Evolutionary conservation across 2,797 vertebrate species (phyloP).

Genomic region (Simalia tracyae): DNA sequence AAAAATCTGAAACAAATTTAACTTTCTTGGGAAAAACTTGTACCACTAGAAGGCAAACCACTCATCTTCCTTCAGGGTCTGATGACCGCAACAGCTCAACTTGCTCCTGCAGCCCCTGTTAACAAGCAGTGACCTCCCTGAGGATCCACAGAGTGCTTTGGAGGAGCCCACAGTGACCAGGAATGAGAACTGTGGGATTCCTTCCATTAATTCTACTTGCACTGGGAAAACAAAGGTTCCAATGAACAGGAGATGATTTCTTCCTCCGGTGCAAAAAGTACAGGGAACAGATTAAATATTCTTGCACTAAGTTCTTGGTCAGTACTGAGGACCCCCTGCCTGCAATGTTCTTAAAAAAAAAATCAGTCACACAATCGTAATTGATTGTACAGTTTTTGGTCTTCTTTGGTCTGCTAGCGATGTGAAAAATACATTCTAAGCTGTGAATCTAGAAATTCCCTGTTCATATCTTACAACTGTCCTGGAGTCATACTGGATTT

Average conservation of each 20-base stretch:
- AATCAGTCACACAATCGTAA: not conserved
- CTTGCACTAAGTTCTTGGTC: not conserved
- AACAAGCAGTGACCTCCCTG: not conserved
- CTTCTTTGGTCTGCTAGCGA: not conserved
- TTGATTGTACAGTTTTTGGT: not conserved
- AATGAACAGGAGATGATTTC: not conserved
- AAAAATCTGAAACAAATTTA: conserved; percentile 17
- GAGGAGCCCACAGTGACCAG: not conserved
- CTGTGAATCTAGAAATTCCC: not conserved
- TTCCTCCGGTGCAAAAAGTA: not conserved
- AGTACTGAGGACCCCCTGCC: not conserved
- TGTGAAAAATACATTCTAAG: not conserved
- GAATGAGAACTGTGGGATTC: not conserved
- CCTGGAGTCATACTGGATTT: not conserved
- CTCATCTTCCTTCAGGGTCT: not conserved
- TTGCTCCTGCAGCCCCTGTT: not conserved
- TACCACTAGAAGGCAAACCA: not conserved
- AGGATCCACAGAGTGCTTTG: conserved; percentile 3
- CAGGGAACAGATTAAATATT: not conserved
- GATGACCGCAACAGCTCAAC: not conserved
- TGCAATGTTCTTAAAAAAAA: not conserved
- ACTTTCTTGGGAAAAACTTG: not conserved
- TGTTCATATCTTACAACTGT: not conserved
- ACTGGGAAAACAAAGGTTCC: not conserved
- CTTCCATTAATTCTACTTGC: not conserved